Conservation (phyloP, 2,888 invertebrate genomes). For the Stenodera caucasica region DNA sequence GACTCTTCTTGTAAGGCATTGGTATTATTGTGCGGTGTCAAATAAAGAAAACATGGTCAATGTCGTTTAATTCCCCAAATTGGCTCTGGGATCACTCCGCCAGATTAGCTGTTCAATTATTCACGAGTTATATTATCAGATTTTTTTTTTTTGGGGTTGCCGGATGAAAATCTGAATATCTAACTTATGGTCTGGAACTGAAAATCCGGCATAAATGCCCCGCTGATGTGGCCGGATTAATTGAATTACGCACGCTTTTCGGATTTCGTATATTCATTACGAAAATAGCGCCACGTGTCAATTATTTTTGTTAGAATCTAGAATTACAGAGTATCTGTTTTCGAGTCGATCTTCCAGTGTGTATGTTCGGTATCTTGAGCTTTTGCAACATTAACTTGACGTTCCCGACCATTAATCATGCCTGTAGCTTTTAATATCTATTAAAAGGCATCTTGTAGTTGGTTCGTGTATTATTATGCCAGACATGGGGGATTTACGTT, state of each 20-base stretch:
- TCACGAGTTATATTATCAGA: constrained; percentile 24
- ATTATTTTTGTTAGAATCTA: too few species aligned
- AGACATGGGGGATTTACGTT: constrained; percentile 1
- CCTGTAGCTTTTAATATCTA: constrained; percentile 22
- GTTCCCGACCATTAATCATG: constrained; percentile 23
- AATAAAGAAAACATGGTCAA: constrained; percentile 23
- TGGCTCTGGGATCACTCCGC: constrained; percentile 26
- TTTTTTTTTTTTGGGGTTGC: neutral
- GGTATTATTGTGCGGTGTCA: constrained; percentile 9
- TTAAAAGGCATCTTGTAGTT: constrained; percentile 17
- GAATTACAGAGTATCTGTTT: too few species aligned
- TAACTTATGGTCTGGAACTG: neutral
- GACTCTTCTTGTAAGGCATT: constrained; percentile 9
- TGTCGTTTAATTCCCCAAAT: constrained; percentile 27
- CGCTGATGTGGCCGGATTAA: neutral
- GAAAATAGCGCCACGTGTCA: neutral
- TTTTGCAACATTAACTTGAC: constrained; percentile 25
- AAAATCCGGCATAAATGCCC: neutral
- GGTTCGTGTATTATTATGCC: neutral
- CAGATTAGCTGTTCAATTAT: constrained; percentile 28
- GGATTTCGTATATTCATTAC: neutral
- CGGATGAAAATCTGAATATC: neutral
- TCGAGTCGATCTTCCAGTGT: too few species aligned
- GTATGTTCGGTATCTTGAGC: constrained; percentile 14
- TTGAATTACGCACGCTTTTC: neutral